A percentile compares a stretch with the other conserved stretches of the same genome.
phyloP scores from a whole-genome alignment of 2,797 vertebrate species.

The Odontamblyopus rebecca region DNA sequence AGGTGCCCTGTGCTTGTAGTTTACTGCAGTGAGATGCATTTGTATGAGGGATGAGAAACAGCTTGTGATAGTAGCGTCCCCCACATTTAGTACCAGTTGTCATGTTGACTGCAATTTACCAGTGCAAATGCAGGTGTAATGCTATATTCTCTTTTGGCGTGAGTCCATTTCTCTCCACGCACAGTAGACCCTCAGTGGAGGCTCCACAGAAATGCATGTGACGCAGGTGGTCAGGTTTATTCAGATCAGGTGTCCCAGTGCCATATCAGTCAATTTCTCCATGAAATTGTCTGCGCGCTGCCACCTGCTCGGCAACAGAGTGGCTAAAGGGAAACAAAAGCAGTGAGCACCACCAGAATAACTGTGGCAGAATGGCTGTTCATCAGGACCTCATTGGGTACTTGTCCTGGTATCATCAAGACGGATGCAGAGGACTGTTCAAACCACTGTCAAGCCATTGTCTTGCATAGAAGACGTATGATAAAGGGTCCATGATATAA shows the following conservation, averaged over 20 bases:
- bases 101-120: conserved; percentile 26
- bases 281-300: conserved; percentile 23
- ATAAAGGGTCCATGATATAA: neutral
- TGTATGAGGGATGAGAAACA: conserved; percentile 29
- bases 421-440: neutral
- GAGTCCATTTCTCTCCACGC: conserved; percentile 28
- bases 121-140: conserved; percentile 52
- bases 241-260: conserved; percentile 48
- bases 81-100: conserved; percentile 22
- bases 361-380: conserved; percentile 3
- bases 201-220: conserved; percentile 24
- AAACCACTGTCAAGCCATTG: neutral
- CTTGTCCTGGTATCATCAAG: neutral
- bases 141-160: conserved; percentile 32
- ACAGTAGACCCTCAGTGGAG: conserved; percentile 10
- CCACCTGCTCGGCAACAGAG: conserved; percentile 28
- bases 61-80: conserved; percentile 7
- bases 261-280: conserved; percentile 40
- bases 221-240: conserved; percentile 60
- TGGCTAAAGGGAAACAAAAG: conserved; percentile 11
- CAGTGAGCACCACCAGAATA: neutral
- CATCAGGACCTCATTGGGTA: conserved; percentile 1
- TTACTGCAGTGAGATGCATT: conserved; percentile 34
- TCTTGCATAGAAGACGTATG: neutral
- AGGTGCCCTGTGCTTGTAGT: conserved; percentile 43